phyloP scores from a whole-genome alignment of 2,113 vertebrate species.

The Sturnus vulgaris region DNA sequence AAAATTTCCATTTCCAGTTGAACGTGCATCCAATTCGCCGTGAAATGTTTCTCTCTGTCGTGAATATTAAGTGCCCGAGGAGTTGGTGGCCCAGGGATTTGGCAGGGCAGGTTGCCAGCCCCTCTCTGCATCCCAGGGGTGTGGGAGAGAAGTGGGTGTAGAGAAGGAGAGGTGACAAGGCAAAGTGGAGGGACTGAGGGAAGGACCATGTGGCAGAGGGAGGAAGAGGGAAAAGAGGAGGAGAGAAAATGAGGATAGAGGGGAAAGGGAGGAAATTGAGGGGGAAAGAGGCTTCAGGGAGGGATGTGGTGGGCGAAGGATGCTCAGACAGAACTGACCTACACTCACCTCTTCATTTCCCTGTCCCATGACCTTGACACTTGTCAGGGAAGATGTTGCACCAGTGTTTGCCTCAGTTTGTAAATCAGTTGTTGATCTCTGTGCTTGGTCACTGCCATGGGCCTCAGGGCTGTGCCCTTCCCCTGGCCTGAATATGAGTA shows the following conservation, averaged over 20 bases:
- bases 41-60: conserved; percentile 82
- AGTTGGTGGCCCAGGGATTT: conserved; percentile 57
- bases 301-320: accelerated
- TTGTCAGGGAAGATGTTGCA: neutral
- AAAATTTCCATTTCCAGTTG: conserved; percentile 84
- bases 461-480: neutral
- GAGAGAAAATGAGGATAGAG: neutral
- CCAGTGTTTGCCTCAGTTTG: neutral
- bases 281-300: neutral
- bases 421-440: neutral
- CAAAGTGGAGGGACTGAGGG: neutral
- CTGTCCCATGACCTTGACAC: neutral
- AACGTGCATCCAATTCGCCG: conserved; percentile 78
- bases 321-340: neutral
- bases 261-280: neutral
- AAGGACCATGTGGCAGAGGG: accelerated
- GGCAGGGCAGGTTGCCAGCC: conserved; percentile 18
- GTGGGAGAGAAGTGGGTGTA: neutral
- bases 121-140: neutral
- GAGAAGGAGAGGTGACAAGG: neutral
- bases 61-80: conserved; percentile 77
- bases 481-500: neutral
- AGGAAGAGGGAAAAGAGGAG: neutral
- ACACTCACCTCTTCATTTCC: neutral
- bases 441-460: accelerated